Percentiles rank a stretch among this genome's conserved stretches.
Evolutionary conservation across 2,113 vertebrate species (phyloP).

Genomic region (Thinocorus orbignyianus): DNA sequence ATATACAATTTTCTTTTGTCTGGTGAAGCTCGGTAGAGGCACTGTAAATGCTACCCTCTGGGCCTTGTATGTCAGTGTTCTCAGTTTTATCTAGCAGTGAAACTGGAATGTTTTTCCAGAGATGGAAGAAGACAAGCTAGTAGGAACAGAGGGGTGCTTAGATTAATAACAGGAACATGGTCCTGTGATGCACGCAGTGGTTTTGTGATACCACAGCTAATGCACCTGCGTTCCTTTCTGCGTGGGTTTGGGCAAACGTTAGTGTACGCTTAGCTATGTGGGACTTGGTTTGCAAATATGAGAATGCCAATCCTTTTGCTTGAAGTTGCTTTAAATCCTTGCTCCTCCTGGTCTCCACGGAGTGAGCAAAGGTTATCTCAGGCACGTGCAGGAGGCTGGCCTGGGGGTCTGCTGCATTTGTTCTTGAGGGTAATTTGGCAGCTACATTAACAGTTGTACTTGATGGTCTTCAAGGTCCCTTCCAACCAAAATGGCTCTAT

Average conservation of each 20-base stretch:
- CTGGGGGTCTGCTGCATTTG: neutral
- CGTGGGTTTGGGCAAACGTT: neutral
- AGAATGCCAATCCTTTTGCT: neutral
- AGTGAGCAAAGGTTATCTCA: neutral
- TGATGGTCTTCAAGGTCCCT: neutral
- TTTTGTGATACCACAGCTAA: neutral
- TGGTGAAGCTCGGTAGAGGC: neutral
- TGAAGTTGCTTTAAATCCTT: neutral
- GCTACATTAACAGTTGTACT: neutral
- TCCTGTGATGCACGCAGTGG: neutral
- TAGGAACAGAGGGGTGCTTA: neutral
- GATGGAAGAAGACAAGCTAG: neutral
- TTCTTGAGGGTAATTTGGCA: neutral
- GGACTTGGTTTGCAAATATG: neutral
- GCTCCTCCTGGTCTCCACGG: rapidly evolving
- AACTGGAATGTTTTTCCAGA: neutral
- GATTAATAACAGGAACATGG: neutral
- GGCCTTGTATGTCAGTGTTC: neutral
- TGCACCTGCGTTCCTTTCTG: neutral
- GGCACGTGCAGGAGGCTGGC: neutral
- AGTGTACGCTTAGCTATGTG: neutral
- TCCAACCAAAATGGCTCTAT: neutral
- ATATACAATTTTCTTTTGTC: neutral
- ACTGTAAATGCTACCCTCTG: neutral
- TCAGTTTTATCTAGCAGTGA: neutral